Base-by-base conservation (phyloP, 2,113 vertebrate species). In the Takifugu flavidus region DNA sequence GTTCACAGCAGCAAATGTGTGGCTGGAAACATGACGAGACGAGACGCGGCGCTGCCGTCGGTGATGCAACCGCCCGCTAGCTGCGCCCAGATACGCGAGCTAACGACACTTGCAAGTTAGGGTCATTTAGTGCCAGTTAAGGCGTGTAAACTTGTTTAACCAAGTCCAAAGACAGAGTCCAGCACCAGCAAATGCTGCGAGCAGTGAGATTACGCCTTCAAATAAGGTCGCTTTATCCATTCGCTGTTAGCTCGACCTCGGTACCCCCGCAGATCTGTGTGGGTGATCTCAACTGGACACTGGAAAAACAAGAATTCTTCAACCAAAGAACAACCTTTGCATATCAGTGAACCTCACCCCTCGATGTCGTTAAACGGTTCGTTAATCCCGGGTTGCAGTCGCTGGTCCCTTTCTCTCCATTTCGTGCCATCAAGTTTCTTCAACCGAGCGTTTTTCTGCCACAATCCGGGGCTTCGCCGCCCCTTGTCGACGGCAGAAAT, bases 381-480 rank as follows among this genome's bases (percentile, higher is more conserved):
- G 49, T 56, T 62, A 72, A 78, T 76, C 76, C 77, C 67, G n/a
- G n/a, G 50, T 67, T 65, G 2, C 25, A 63, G 42, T 39, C 65
- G 45, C 54, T 64, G 62, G 51, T 39, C 49, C 78, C 15, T 53
- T 53, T 3, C 56, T 50, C 25, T 25, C 26, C 53, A 77, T 65
- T 74, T 56, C 75, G 56, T 71, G 65, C 79, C 79, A 84, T 84
- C 53, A 74, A 86, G 82, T 57, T 43, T 44, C 53, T 5, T 44
- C 70, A 49, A 45, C 28, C 49, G 5, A 56, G 43, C n/a, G 50
- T 62, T 70, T 67, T 29, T 29, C 42, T 46, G 56, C 54, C 47
- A 53, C 29, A 0, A 14, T 1, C 13, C 26, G 56, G 39, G 44
- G 57, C 20, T 53, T 60, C 39, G 57, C 25, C 49, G 62, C 54